Conservation (phyloP, 2,888 invertebrate genomes). For the Podabrus alpinus region DNA sequence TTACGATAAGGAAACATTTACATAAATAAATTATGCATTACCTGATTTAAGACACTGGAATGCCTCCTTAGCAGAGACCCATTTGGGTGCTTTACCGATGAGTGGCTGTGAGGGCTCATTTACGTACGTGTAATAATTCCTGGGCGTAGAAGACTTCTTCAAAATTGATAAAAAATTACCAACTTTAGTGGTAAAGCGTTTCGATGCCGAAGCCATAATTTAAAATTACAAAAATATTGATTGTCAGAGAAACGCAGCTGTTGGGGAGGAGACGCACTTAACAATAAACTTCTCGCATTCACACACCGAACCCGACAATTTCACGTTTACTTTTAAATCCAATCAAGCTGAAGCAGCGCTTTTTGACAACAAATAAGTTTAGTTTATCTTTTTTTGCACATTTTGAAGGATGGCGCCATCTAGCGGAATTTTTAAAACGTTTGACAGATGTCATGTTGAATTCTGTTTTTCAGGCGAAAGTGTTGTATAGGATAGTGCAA, state of each 20-base stretch:
- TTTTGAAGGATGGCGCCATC: neutral
- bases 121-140: slow-evolving; percentile 76
- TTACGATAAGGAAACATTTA: neutral
- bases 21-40: slow-evolving; percentile 50
- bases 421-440: neutral
- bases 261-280: neutral
- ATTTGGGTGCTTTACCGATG: slow-evolving; percentile 72
- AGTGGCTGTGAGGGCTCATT: slow-evolving; percentile 82
- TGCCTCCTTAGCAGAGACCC: slow-evolving; percentile 80
- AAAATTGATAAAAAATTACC: slow-evolving; percentile 43
- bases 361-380: neutral
- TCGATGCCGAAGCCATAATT: slow-evolving; percentile 34
- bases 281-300: neutral
- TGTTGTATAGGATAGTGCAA: no score
- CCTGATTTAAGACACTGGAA: slow-evolving; percentile 81
- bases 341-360: neutral
- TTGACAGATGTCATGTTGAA: no score
- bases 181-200: slow-evolving; percentile 41
- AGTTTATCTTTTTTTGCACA: neutral
- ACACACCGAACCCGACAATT: neutral
- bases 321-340: neutral
- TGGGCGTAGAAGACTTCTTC: slow-evolving; percentile 47
- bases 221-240: neutral
- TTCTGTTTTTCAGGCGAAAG: no score
- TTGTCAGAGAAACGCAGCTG: neutral